Conservation (phyloP, 2,113 vertebrate genomes). For the Psittacula cyanocephala region DNA sequence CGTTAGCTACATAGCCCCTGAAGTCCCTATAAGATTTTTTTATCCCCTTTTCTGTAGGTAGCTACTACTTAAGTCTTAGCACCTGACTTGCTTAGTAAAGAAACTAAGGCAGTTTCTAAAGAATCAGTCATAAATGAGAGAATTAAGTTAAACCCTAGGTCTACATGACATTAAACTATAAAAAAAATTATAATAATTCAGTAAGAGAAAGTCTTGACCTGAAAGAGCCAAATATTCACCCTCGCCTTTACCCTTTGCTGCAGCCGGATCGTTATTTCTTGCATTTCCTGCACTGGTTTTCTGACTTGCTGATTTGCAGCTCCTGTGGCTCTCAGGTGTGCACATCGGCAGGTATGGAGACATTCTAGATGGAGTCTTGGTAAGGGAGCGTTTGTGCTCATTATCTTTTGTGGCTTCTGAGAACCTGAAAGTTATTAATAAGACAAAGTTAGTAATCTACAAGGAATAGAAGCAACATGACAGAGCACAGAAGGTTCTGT, state of each 20-base stretch:
- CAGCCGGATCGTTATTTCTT: background rate
- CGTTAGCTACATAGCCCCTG: background rate
- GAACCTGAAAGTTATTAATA: constrained; percentile 76
- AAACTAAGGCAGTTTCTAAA: background rate
- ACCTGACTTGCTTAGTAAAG: background rate
- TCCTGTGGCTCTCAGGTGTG: constrained; percentile 54
- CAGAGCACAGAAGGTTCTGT: background rate
- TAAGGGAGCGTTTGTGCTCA: constrained; percentile 84
- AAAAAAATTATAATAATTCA: background rate
- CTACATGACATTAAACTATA: accelerated
- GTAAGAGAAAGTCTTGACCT: background rate
- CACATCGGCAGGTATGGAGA: constrained; percentile 63
- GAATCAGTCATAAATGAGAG: background rate
- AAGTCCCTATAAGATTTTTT: background rate
- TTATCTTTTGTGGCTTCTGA: constrained; percentile 87
- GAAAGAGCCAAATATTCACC: background rate
- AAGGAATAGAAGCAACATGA: accelerated
- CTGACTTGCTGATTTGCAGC: background rate
- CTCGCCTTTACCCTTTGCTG: background rate
- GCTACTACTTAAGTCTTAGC: background rate
- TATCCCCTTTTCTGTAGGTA: background rate
- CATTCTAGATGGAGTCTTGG: constrained; percentile 90
- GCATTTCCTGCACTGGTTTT: constrained; percentile 14
- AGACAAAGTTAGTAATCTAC: background rate
- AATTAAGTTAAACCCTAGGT: background rate